Base-by-base conservation (phyloP, 2,113 vertebrate species). In the Mixornis gularis region DNA sequence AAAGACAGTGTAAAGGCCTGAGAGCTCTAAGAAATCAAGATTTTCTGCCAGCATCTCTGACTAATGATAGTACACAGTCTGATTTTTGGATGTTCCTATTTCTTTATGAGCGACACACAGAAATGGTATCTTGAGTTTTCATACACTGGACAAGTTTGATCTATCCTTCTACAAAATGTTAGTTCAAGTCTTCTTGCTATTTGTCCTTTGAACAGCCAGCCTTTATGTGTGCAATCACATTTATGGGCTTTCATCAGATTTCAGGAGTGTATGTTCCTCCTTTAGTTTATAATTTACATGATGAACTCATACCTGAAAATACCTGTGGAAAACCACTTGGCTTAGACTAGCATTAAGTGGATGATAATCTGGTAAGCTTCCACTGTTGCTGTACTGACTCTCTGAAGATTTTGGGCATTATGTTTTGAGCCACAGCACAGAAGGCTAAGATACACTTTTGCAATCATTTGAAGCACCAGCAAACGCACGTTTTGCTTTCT, bases 261-360 rank as follows among this genome's bases (percentile, higher is more conserved):
- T 68, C 46, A 85, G 30, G 51, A 66, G 9, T 36, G 24, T 53
- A 43, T 5, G 3, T 92, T 95, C 73, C 38, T 96, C 44, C 44
- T 82, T 90, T 49, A 76, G 84, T 92, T 96, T 90, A 89, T 95
- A 53, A 92, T 79, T 86, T 92, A 62, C 72, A 71, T 53, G 32
- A 52, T 79, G 70, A 84, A 13, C 52, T 92, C 48, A 85, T 93
- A 38, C 22, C n/a, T 86, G 62, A 81, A 87, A 92, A 82, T 71
- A 70, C 65, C 55, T 59, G 25, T 86, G 53, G 29, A 71, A 90
- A 93, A 52, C 1, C 40, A 38, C 51, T 87, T 85, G 59, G 7
- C 48, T 92, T 27, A 29, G n/a, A 38, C 21, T 72, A 34, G 17
- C 30, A 59, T 41, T 22, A 29, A 74, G 29, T 72, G 63, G 85